Base-by-base conservation (phyloP, 2,113 vertebrate species). In the Chionodraco myersi region DNA sequence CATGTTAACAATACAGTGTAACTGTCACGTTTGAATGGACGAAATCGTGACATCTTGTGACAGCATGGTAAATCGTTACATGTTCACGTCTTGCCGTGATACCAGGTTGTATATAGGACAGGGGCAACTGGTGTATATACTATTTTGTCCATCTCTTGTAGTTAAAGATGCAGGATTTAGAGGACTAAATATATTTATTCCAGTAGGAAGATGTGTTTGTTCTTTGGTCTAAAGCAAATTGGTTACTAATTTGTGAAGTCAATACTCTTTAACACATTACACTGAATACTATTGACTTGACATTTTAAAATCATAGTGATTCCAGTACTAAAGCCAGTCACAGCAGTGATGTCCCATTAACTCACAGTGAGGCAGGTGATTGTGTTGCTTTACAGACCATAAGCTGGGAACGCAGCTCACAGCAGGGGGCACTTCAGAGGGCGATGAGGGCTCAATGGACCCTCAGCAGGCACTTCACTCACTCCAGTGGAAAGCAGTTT, bases 341-440 rank as follows among this genome's bases (percentile, higher is more conserved):
- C 36, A 62, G 26, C 49, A 60, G 47, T 36, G 54, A 56, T 30
- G 8, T 16, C 10, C 14, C 70, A 59, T 75, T 53, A 49, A 78
- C 71, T 64, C 57, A 23, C 57, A 72, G 36, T 44, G 11, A 51
- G 34, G 10, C 3, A 45, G 66, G 16, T 72, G 16, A 52, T 67
- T 72, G 16, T 48, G 16, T 3, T 53, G 34, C 12, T 80, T 79
- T 76, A 85, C 2, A 64, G 52, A 57, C 13, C n/a, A 18, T 70
- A 70, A 53, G 41, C 47, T 13, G 56, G 23, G 30, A 71, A 71
- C 72, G 49, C 62, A 61, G 49, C 57, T 75, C 18, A 48, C 8
- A 54, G 56, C 57, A 26, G 15, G 59, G 52, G 13, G 66, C 48
- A 48, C 15, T 62, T 2, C 26, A 51, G 15, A 63, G 53, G 18